Evolutionary conservation across 2,113 vertebrate species (phyloP).

Genomic region (Chaetodon trifascialis): DNA sequence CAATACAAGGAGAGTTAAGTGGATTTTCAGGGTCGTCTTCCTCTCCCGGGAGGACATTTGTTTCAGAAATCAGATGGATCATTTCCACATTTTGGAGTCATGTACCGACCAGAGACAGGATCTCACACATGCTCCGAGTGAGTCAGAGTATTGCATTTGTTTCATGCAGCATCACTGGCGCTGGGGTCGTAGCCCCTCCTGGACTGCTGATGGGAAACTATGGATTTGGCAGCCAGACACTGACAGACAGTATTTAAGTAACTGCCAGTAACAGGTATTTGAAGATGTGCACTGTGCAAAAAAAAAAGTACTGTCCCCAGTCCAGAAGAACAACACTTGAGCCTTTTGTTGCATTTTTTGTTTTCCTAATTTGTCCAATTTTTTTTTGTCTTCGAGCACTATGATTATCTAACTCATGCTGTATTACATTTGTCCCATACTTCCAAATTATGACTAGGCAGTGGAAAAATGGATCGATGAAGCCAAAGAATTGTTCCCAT

Average conservation of each 20-base stretch:
- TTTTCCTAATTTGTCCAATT: background rate
- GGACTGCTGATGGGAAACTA: background rate
- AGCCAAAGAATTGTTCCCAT: constrained; percentile 20
- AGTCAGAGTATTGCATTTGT: too few species aligned
- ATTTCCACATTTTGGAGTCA: background rate
- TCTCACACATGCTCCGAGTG: background rate
- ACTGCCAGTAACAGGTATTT: background rate
- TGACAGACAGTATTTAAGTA: background rate
- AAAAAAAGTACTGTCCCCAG: background rate
- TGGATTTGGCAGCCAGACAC: background rate
- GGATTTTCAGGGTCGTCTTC: background rate
- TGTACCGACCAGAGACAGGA: background rate
- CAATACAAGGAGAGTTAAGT: background rate
- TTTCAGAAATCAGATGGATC: background rate
- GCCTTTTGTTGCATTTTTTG: background rate
- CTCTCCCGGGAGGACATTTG: background rate
- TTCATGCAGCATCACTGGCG: background rate
- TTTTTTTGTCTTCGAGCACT: background rate
- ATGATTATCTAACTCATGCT: constrained; percentile 18
- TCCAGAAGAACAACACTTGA: background rate
- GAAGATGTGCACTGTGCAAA: background rate
- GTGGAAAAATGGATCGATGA: background rate
- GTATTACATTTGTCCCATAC: background rate
- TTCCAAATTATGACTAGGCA: constrained; percentile 4
- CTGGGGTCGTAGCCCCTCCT: background rate